phyloP scores from a whole-genome alignment of 2,113 vertebrate species.

The Oostethus manadensis region DNA sequence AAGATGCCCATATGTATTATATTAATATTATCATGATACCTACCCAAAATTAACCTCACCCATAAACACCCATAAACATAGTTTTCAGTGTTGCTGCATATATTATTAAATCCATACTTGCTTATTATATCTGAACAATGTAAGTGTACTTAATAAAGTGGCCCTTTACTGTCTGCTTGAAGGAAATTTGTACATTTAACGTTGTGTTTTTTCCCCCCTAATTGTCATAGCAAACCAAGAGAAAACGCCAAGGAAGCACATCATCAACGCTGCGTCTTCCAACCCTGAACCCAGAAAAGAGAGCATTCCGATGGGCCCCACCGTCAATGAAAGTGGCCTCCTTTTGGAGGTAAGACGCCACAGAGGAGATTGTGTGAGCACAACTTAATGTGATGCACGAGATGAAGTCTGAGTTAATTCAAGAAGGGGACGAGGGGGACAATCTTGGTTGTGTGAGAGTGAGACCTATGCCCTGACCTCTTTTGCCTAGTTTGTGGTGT shows the following conservation, averaged over 20 bases:
- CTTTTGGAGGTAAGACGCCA: conserved; percentile 83
- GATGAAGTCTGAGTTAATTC: conserved; percentile 5
- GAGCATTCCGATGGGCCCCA: conserved; percentile 32
- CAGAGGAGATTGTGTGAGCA: not conserved
- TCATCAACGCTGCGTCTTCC: conserved; percentile 46
- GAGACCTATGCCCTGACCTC: conserved; percentile 34
- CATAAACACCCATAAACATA: too few species aligned
- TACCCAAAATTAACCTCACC: too few species aligned
- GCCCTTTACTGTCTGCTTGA: too few species aligned
- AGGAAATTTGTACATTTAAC: too few species aligned
- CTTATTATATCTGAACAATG: too few species aligned
- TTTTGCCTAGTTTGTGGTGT: conserved; percentile 35
- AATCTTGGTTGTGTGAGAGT: conserved; percentile 10
- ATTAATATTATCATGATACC: too few species aligned
- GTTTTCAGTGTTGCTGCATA: too few species aligned
- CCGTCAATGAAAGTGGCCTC: conserved; percentile 80
- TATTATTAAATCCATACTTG: too few species aligned
- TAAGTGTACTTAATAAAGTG: too few species aligned
- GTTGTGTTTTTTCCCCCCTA: conserved; percentile 15
- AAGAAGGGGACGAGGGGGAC: not conserved
- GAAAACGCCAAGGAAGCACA: conserved; percentile 71
- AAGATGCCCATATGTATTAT: too few species aligned
- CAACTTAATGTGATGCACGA: not conserved
- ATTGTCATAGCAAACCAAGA: conserved; percentile 77
- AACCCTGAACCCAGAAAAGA: conserved; percentile 72